Percentiles rank a stretch among this genome's conserved stretches.
Conservation (phyloP, 2,113 vertebrate genomes). For the Pandion haliaetus region DNA sequence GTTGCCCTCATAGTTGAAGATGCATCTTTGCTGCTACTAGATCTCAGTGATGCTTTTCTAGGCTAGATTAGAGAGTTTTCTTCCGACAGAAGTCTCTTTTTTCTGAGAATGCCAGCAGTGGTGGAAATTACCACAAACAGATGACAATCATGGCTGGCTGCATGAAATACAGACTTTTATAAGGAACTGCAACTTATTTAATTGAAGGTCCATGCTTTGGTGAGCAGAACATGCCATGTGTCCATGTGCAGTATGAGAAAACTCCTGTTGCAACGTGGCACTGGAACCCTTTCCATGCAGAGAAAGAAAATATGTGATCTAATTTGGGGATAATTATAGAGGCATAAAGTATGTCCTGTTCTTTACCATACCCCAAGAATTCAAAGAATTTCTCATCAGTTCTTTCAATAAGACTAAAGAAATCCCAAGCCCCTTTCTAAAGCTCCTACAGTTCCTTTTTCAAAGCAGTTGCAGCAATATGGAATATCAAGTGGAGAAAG, state of each 20-base stretch:
- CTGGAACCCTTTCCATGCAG: background rate
- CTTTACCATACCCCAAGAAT: background rate
- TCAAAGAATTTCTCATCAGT: background rate
- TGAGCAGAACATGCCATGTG: background rate
- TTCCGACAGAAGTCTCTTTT: background rate
- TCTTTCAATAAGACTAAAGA: background rate
- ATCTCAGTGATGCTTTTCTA: background rate
- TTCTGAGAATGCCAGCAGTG: background rate
- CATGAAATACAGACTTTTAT: background rate
- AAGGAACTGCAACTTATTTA: background rate
- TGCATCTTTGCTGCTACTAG: background rate
- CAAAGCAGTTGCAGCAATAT: background rate
- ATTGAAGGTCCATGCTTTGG: background rate
- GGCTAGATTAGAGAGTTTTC: background rate
- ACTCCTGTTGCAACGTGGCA: background rate
- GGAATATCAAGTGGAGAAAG: conserved; percentile 10
- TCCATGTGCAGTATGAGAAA: background rate
- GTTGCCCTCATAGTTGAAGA: background rate
- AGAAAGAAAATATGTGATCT: background rate
- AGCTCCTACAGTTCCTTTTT: background rate
- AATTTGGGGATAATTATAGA: background rate
- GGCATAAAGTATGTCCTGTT: background rate
- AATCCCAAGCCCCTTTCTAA: background rate
- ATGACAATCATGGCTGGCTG: background rate
- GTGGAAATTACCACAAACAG: background rate